Conservation (phyloP, 2,888 invertebrate genomes). For the Gortyna flavago region DNA sequence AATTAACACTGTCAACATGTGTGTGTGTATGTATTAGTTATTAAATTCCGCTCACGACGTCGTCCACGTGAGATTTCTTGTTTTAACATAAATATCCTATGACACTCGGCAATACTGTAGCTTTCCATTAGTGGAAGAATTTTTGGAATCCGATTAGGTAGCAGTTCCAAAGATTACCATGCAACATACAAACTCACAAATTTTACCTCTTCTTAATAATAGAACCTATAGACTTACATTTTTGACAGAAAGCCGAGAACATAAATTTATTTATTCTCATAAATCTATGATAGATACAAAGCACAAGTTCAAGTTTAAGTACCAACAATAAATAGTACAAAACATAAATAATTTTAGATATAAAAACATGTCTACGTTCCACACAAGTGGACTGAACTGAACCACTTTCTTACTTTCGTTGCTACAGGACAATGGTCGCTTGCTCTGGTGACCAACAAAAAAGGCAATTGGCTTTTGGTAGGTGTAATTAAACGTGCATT, state of each 20-base stretch:
- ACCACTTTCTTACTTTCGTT: conserved; percentile 68
- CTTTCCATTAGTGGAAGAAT: too few relatives aligned
- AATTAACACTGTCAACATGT: not conserved
- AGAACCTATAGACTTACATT: not conserved
- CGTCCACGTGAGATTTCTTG: too few relatives aligned
- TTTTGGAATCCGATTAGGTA: not conserved
- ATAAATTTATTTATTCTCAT: not conserved
- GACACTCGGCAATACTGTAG: not conserved
- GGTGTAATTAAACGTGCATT: conserved; percentile 2
- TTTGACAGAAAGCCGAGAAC: conserved; percentile 12
- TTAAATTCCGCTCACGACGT: too few relatives aligned
- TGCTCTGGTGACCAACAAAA: conserved; percentile 67
- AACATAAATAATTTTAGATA: conserved; percentile 15
- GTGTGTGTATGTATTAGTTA: not conserved
- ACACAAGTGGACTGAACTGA: conserved; percentile 39
- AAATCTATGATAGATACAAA: not conserved
- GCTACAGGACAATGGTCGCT: conserved; percentile 48
- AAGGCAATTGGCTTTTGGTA: conserved; percentile 36
- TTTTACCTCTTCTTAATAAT: not conserved
- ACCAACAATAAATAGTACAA: conserved; percentile 16
- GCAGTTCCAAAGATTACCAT: not conserved
- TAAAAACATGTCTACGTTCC: conserved; percentile 52
- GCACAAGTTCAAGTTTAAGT: conserved; percentile 10
- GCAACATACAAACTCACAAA: not conserved
- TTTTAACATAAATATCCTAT: too few relatives aligned